Conservation (phyloP, 2,113 vertebrate species). For the Semicossyphus pulcher region DNA sequence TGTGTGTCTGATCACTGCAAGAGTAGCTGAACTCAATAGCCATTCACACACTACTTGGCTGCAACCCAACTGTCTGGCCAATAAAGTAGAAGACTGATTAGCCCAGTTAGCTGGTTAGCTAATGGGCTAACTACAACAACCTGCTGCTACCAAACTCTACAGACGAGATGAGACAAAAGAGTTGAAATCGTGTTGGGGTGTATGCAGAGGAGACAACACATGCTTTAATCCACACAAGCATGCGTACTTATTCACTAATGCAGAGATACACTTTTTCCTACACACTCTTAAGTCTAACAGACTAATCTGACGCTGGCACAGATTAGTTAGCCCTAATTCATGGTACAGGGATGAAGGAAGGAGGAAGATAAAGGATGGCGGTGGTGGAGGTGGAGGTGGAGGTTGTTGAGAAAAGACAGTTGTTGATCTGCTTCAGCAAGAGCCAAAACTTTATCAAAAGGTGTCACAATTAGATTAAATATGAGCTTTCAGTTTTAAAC, state of each 20-base stretch:
- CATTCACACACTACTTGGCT: conserved; percentile 50
- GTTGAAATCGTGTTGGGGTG: too few species aligned
- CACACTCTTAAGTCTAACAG: conserved; percentile 29
- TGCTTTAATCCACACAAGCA: background rate
- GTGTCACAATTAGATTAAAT: too few species aligned
- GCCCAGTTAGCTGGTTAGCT: conserved; percentile 48
- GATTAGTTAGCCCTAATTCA: conserved; percentile 62
- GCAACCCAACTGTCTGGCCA: conserved; percentile 41
- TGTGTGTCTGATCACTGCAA: conserved; percentile 15
- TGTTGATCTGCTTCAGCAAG: background rate
- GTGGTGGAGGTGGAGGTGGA: background rate
- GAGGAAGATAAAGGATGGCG: background rate
- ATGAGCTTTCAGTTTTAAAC: too few species aligned
- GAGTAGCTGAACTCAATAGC: conserved; percentile 47
- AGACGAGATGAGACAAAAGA: background rate
- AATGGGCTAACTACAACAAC: conserved; percentile 11
- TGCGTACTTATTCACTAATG: background rate
- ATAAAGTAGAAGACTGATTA: conserved; percentile 47
- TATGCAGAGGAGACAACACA: background rate
- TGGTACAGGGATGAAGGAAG: conserved; percentile 27
- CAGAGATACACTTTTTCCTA: conserved; percentile 14
- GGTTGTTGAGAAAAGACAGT: background rate
- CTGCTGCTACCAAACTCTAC: conserved; percentile 18
- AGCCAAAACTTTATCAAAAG: background rate
- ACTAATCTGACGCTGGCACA: conserved; percentile 68